Base-by-base conservation (phyloP, 2,113 vertebrate species). In the Numenius arquata region DNA sequence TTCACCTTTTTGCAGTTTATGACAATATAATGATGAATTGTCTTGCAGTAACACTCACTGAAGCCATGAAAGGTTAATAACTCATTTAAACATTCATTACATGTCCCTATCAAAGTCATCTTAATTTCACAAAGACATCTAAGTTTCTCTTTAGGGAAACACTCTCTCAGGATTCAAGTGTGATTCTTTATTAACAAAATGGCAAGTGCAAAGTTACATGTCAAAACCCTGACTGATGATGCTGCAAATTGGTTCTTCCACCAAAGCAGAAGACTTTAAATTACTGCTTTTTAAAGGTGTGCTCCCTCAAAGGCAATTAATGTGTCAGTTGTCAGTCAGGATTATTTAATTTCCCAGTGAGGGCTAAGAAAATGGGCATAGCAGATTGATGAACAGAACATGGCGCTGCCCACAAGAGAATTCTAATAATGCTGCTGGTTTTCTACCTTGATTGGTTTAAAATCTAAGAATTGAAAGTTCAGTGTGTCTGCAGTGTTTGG, bases 301-400 rank as follows among this genome's bases (percentile, higher is more conserved):
- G 74, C 89, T 96, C 90, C 95, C 97, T 97, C 91, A 94, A 94
- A 97, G 92, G 95, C 92, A 82, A 90, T 90, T 97, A 97, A 96
- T 89, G 50, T 90, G 95, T 96, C 97, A 95, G 93, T 96, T 97
- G 98, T 96, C 98, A 96, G 90, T 98, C 97, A 97, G 95, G 73
- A 72, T 95, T 94, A 95, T 96, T 97, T 95, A 97, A 93, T 88
- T 94, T 98, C 91, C 90, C 75, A 67, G 82, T 25, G 73, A 94
- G 77, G 67, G 14, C 88, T 95, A 89, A 83, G 40, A 93, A 96
- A 71, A 77, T 75, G 90, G 95, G 93, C 77, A 89, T 48, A 45
- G 30, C 66, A 79, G 93, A 89, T 62, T 92, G 96, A 95, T 70
- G 95, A 97, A 90, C 47, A 63, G 48, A 45, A 76, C 9, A 4